These are phyloP conservation scores for Aviceda subcristata DNA, from an alignment of 2,113 vertebrate genomes.

Conservation along the genomic window DNA sequence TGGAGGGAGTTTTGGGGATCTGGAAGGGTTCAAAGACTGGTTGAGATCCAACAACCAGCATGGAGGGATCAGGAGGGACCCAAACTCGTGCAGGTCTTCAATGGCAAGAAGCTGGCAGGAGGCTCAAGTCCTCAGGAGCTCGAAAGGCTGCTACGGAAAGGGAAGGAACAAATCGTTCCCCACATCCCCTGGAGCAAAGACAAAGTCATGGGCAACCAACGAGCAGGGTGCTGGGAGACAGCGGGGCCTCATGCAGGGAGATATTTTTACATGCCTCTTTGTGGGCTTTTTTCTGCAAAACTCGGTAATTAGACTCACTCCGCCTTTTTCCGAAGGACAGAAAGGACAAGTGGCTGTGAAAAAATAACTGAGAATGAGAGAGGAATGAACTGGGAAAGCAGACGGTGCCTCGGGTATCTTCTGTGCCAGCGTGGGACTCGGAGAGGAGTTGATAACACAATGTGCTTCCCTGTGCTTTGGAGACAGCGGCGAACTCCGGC, in stretches of 20 bases:
- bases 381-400: not conserved
- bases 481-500: not conserved
- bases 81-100: not conserved
- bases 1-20: not conserved
- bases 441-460: not conserved
- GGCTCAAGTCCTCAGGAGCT: not conserved
- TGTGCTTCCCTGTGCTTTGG: not conserved
- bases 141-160: not conserved
- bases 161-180: not conserved
- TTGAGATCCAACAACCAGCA: not conserved
- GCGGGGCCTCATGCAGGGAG: not conserved
- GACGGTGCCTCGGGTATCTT: not conserved
- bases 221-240: not conserved
- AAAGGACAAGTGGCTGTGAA: not conserved
- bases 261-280: not conserved
- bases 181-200: rapidly evolving
- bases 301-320: not conserved
- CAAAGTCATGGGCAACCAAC: not conserved
- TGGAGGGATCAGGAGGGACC: not conserved
- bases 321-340: not conserved
- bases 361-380: not conserved
- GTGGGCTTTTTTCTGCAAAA: not conserved
- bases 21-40: not conserved
- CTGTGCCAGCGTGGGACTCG: not conserved
- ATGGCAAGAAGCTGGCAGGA: not conserved